Conservation (phyloP, 2,113 vertebrate species). For the Siniperca chuatsi region DNA sequence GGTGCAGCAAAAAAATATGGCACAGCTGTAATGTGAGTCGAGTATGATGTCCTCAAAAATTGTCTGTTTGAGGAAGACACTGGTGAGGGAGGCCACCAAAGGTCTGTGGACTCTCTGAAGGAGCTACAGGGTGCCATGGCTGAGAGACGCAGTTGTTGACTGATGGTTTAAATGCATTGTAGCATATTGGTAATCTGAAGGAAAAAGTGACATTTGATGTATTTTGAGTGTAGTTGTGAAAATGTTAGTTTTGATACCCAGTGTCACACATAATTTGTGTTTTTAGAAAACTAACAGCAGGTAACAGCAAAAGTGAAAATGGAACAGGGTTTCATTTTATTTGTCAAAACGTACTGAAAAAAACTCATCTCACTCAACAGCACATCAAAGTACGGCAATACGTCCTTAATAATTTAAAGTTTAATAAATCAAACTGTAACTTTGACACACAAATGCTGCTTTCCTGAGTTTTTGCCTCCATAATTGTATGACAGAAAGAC, state of each 20-base stretch:
- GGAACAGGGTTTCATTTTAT: background rate
- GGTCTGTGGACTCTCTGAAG: background rate
- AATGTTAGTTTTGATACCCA: constrained; percentile 3
- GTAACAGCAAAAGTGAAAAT: background rate
- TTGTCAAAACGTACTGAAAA: constrained; percentile 6
- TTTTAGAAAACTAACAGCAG: constrained; percentile 19
- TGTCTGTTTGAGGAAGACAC: no score
- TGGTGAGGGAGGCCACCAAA: background rate
- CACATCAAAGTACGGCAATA: constrained; percentile 9
- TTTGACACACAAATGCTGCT: constrained; percentile 17
- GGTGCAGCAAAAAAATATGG: background rate
- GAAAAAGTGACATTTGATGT: background rate
- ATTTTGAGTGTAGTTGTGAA: background rate
- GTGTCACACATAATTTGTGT: constrained; percentile 10
- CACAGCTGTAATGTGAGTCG: background rate
- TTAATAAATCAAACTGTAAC: constrained; percentile 29
- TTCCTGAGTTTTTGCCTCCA: background rate
- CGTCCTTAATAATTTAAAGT: constrained; percentile 18
- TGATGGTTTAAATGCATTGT: background rate
- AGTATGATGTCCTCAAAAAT: background rate
- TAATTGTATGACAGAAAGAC: background rate
- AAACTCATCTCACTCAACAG: background rate
- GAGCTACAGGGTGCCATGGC: background rate
- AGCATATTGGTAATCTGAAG: background rate
- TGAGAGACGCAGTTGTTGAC: background rate